Evolutionary conservation across 2,113 vertebrate genomes (phyloP).

Genomic region (Actenoides lindsayi): DNA sequence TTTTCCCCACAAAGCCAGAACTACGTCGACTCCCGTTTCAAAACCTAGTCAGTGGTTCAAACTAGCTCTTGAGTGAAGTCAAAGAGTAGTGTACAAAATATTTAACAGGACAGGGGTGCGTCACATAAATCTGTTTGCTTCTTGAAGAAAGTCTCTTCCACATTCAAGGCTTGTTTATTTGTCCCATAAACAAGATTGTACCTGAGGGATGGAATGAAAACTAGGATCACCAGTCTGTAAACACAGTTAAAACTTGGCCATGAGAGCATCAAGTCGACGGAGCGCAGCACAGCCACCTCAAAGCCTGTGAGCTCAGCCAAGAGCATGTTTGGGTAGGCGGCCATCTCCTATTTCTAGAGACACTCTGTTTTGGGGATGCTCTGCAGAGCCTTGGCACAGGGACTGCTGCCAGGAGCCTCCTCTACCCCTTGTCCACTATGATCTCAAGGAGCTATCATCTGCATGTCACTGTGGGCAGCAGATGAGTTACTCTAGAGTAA

Average conservation of each 20-base stretch:
- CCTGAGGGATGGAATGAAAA: constrained; percentile 73
- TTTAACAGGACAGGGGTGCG: constrained; percentile 71
- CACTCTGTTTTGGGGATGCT: constrained; percentile 5
- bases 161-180: constrained; percentile 90
- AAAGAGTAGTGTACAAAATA: constrained; percentile 76
- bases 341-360: constrained; percentile 6
- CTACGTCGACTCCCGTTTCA: constrained; percentile 52
- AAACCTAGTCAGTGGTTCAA: constrained; percentile 69
- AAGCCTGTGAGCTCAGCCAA: background rate
- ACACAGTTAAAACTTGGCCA: background rate
- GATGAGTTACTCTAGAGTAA: background rate
- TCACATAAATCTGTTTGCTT: constrained; percentile 57
- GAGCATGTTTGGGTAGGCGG: background rate
- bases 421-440: background rate
- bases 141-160: constrained; percentile 41
- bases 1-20: constrained; percentile 44
- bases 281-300: background rate
- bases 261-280: background rate
- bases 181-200: constrained; percentile 93
- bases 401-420: constrained; percentile 10
- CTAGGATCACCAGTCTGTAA: background rate
- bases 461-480: background rate
- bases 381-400: background rate
- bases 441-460: background rate
- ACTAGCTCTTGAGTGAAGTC: constrained; percentile 72